Evolutionary conservation across 2,797 vertebrate genomes (phyloP).

Genomic region (Cuculus canorus): DNA sequence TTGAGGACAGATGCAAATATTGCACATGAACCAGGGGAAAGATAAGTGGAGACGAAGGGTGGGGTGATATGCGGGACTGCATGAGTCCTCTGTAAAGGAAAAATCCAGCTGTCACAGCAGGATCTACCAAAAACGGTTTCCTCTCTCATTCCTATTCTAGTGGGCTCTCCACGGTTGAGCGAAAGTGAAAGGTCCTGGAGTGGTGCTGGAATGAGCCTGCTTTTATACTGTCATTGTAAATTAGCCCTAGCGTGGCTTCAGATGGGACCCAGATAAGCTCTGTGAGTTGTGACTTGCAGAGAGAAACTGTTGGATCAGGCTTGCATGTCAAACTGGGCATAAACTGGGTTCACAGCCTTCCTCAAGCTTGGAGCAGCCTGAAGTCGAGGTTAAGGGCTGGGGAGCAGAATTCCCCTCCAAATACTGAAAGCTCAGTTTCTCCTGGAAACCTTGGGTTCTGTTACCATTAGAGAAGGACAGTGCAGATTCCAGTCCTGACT

Average conservation of each 20-base stretch:
- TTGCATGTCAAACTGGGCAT: neutral
- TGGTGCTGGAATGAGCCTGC: neutral
- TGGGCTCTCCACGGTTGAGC: neutral
- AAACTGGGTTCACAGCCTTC: neutral
- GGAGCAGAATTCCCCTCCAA: neutral
- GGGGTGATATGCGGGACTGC: neutral
- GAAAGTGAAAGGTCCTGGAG: neutral
- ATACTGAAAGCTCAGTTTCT: neutral
- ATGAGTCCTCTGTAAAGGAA: neutral
- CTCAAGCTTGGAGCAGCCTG: neutral
- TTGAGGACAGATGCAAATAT: neutral
- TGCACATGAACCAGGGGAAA: neutral
- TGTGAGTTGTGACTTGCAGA: neutral
- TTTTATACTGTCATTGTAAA: neutral
- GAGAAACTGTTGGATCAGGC: neutral
- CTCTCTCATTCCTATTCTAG: neutral
- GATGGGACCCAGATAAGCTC: neutral
- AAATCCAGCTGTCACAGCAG: neutral
- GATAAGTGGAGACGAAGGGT: neutral
- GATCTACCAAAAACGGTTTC: neutral
- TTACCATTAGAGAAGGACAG: conserved; percentile 22
- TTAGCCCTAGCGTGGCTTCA: neutral
- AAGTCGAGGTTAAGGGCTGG: neutral
- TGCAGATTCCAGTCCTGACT: neutral
- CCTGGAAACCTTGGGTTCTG: neutral